phyloP scores from a whole-genome alignment of 2,797 vertebrate species.

The Tangara arthus region DNA sequence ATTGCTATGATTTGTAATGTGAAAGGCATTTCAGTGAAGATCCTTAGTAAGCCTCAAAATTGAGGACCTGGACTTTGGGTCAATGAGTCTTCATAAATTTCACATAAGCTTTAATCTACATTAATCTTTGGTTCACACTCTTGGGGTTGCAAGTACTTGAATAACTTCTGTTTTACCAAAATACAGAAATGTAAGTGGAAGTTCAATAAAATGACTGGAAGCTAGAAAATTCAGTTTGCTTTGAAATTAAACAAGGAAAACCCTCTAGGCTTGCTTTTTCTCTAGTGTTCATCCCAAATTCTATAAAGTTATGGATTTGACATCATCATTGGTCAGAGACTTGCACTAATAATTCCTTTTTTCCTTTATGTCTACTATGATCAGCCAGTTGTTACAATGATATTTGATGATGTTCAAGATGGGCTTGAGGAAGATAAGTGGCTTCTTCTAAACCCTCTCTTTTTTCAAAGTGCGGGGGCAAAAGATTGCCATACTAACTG shows the following conservation, averaged over 20 bases:
- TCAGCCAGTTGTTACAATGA: neutral
- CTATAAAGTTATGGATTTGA: neutral
- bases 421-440: neutral
- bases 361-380: neutral
- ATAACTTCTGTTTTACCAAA: neutral
- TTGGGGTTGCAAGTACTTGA: neutral
- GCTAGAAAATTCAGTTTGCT: neutral
- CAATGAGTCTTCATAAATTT: constrained; percentile 12
- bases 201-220: constrained; percentile 9
- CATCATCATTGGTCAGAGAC: neutral
- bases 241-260: constrained; percentile 1
- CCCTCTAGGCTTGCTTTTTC: neutral
- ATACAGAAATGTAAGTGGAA: constrained; percentile 1
- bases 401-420: neutral
- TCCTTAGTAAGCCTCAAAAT: neutral
- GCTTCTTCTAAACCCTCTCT: neutral
- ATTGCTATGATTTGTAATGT: neutral
- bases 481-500: neutral
- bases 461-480: neutral
- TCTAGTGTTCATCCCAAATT: neutral
- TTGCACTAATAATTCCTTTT: neutral
- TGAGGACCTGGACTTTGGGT: neutral
- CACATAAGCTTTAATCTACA: neutral
- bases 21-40: neutral
- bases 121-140: neutral